These are phyloP conservation scores for Guaruba guarouba DNA, from an alignment of 2,113 vertebrate species.

Conservation along the genomic window DNA sequence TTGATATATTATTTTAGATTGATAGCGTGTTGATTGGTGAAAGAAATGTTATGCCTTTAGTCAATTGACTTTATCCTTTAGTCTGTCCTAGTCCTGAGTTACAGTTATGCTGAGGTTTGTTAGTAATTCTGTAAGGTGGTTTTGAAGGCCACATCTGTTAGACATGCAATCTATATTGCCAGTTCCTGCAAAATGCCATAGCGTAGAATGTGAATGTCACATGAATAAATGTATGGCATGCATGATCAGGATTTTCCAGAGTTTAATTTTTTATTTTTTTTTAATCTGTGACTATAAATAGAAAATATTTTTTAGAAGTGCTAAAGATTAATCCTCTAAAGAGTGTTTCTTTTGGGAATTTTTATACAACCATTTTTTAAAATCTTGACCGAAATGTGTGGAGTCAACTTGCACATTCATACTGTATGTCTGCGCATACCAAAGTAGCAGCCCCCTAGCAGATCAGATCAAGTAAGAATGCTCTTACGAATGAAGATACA, in stretches of 20 bases:
- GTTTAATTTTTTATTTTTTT: background rate
- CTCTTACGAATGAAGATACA: background rate
- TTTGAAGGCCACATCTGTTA: background rate
- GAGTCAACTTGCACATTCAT: background rate
- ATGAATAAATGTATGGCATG: background rate
- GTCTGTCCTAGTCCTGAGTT: background rate
- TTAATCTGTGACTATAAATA: background rate
- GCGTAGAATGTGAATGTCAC: background rate
- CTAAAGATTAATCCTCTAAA: background rate
- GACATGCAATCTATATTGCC: background rate
- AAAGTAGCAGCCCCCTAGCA: background rate
- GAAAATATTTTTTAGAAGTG: background rate
- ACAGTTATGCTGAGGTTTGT: background rate
- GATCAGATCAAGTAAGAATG: background rate
- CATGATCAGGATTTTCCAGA: background rate
- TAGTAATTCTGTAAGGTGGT: background rate
- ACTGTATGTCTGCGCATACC: background rate
- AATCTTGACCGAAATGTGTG: background rate
- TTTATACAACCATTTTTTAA: background rate
- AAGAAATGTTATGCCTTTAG: background rate
- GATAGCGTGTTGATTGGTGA: background rate
- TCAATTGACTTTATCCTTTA: background rate
- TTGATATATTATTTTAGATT: background rate
- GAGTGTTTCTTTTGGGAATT: background rate
- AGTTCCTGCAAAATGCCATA: background rate